Evolutionary conservation across 2,888 invertebrate species (phyloP).

Genomic region (Acanthosepion lycidas): DNA sequence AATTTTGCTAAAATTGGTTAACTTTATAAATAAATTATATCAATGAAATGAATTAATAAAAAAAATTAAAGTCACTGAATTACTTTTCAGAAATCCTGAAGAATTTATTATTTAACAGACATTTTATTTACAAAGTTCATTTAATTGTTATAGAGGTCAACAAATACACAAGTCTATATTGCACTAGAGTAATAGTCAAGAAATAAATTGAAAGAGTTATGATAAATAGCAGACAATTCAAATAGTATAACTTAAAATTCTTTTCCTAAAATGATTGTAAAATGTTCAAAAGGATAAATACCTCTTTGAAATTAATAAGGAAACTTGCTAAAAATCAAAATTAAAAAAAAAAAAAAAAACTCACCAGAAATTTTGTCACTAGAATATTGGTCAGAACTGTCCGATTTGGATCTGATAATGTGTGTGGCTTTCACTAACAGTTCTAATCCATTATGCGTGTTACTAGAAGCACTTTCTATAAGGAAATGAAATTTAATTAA

Average conservation of each 20-base stretch:
- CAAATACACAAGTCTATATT: no score
- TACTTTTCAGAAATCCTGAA: no score
- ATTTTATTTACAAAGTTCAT: no score
- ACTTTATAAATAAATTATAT: no score
- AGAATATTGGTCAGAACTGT: background rate
- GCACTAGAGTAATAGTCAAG: no score
- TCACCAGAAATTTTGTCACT: background rate
- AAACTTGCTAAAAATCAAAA: background rate
- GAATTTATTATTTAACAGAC: no score
- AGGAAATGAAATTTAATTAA: slow-evolving; percentile 33
- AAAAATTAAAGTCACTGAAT: no score
- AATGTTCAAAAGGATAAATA: background rate
- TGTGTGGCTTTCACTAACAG: background rate
- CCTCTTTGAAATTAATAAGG: background rate
- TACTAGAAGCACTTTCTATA: slow-evolving; percentile 33
- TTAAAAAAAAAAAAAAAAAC: background rate
- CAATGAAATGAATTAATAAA: no score
- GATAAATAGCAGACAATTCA: no score
- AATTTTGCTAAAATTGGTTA: no score
- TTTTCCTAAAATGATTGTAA: background rate
- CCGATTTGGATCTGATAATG: background rate
- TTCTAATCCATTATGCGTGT: slow-evolving; percentile 11
- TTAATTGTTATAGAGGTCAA: no score
- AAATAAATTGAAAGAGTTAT: no score
- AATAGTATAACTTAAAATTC: background rate